A percentile compares a stretch with the other conserved stretches of the same genome.
These are phyloP conservation scores for Pterophyllum scalare DNA, from an alignment of 2,113 vertebrate genomes.

Conservation along the genomic window DNA sequence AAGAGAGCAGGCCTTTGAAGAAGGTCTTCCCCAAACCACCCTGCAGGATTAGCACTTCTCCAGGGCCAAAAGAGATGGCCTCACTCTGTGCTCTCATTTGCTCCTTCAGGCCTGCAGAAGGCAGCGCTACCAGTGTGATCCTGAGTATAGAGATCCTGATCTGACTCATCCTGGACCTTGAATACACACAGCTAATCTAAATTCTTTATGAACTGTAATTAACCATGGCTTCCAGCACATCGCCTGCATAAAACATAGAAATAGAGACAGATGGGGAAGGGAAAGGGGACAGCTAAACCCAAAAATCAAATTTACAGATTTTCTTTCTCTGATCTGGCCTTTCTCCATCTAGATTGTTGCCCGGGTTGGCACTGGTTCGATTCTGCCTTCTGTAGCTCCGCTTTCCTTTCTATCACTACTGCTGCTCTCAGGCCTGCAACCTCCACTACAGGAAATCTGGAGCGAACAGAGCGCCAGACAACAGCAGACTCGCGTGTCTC, in stretches of 20 bases:
- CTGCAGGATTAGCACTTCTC: conserved; percentile 45
- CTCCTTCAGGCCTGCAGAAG: not conserved
- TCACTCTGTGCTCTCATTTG: not conserved
- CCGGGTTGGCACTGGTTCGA: not conserved
- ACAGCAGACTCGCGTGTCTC: not conserved
- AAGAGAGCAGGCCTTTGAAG: conserved; percentile 57
- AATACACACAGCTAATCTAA: conserved; percentile 1
- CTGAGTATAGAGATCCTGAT: not conserved
- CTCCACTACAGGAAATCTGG: not conserved
- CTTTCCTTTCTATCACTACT: not conserved
- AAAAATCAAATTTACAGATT: not conserved
- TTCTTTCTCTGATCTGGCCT: not conserved
- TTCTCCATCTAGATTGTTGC: not conserved
- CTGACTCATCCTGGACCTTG: conserved; percentile 8
- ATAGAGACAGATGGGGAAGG: not conserved
- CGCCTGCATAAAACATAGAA: conserved; percentile 5
- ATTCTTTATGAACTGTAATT: conserved; percentile 44
- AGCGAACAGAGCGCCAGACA: not conserved
- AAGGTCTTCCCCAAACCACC: conserved; percentile 44
- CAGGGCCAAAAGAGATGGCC: conserved; percentile 13
- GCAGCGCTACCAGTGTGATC: not conserved
- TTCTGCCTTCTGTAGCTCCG: not conserved
- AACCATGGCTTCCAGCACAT: not conserved
- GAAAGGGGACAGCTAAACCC: too few species aligned
- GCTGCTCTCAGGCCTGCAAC: not conserved